A percentile compares a stretch with the other conserved stretches of the same genome.
Conservation (phyloP, 2,888 invertebrate species). For the Escarpia spicata region DNA sequence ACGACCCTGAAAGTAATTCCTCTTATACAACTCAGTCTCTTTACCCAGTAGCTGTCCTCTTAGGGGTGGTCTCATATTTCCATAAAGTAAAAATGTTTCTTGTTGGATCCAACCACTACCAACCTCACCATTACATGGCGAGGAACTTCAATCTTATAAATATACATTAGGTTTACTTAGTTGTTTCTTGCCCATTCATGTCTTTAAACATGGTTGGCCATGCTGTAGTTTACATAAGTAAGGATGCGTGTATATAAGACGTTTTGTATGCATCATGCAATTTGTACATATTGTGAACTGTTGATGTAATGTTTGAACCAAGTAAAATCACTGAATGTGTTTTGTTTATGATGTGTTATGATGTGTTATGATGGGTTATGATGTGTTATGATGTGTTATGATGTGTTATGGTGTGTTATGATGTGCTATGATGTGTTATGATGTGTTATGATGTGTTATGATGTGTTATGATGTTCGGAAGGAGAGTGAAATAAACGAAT, state of each 20-base stretch:
- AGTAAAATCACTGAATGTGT: neutral
- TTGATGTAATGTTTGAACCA: neutral
- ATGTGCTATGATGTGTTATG: too few relatives aligned
- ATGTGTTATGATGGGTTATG: too few relatives aligned
- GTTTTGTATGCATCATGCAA: neutral
- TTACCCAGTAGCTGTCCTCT: constrained; percentile 51
- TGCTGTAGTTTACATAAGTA: neutral
- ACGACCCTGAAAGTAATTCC: constrained; percentile 63
- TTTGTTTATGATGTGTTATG: neutral
- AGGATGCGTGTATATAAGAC: neutral
- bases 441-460: too few relatives aligned
- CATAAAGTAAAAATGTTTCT: too few relatives aligned
- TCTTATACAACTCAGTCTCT: constrained; percentile 61
- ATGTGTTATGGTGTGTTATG: too few relatives aligned
- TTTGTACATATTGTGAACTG: neutral
- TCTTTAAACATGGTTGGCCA: neutral
- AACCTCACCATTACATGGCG: too few relatives aligned
- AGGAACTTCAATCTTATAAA: neutral
- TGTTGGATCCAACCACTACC: too few relatives aligned
- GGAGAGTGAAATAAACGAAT: too few relatives aligned
- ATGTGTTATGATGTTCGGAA: neutral
- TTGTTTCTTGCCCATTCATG: neutral
- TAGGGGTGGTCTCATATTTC: neutral
- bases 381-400: too few relatives aligned
- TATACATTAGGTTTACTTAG: neutral